phyloP scores from a whole-genome alignment of 2,797 vertebrate genomes.

The Lagodon rhomboides region DNA sequence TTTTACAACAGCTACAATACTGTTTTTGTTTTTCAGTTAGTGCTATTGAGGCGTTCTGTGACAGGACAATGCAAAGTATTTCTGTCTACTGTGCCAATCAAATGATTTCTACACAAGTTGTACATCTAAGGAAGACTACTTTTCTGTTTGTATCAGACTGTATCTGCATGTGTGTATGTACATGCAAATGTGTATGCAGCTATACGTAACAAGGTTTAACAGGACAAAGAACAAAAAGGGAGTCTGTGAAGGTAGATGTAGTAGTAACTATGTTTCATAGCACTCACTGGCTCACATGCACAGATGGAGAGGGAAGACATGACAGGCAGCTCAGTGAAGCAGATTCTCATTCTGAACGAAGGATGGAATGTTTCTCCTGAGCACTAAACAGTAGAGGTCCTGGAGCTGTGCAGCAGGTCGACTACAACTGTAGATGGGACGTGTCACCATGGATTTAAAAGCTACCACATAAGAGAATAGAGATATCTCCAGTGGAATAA shows the following conservation, averaged over 20 bases:
- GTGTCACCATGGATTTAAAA: neutral
- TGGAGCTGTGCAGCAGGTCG: too few relatives aligned
- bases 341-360: conserved; percentile 11
- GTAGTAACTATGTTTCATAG: conserved; percentile 22
- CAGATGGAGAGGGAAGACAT: conserved; percentile 24
- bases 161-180: conserved; percentile 19
- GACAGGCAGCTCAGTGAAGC: conserved; percentile 1
- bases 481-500: neutral
- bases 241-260: conserved; percentile 30
- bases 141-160: conserved; percentile 1
- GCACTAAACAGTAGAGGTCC: too few relatives aligned
- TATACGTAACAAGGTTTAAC: conserved; percentile 20
- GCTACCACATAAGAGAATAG: neutral
- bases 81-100: neutral
- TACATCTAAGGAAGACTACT: conserved; percentile 8
- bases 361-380: conserved; percentile 16
- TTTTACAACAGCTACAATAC: neutral
- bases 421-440: too few relatives aligned
- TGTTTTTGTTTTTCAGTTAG: neutral
- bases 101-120: conserved; percentile 11
- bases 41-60: neutral
- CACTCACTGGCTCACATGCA: conserved; percentile 10
- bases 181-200: conserved; percentile 45
- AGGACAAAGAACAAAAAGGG: conserved; percentile 49
- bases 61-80: neutral